Evolutionary conservation across 2,113 vertebrate species (phyloP).

Genomic region (Atractosteus spatula): DNA sequence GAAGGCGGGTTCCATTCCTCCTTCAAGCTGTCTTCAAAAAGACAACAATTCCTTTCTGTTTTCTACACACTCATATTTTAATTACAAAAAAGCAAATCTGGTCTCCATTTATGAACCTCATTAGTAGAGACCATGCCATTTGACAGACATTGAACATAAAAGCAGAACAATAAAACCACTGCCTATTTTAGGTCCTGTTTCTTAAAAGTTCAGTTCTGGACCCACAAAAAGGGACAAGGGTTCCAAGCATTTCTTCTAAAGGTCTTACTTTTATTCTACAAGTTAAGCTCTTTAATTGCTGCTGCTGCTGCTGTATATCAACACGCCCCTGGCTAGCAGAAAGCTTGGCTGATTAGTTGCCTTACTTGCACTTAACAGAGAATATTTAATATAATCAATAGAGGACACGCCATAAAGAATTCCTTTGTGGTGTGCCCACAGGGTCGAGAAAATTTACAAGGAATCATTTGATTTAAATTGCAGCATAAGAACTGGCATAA

Average conservation of each 20-base stretch:
- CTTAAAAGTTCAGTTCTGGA: constrained; percentile 43
- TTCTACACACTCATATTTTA: constrained; percentile 61
- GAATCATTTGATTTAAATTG: too few species aligned
- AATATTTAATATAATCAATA: too few species aligned
- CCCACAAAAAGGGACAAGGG: constrained; percentile 25
- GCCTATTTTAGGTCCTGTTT: constrained; percentile 53
- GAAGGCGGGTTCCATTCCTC: constrained; percentile 26
- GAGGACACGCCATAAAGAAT: too few species aligned
- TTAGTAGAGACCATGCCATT: constrained; percentile 63
- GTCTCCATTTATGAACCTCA: constrained; percentile 36
- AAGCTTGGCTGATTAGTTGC: too few species aligned
- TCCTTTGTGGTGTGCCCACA: too few species aligned
- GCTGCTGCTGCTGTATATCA: too few species aligned
- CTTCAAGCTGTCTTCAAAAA: constrained; percentile 50
- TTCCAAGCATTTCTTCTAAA: constrained; percentile 19
- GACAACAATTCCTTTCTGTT: constrained; percentile 43
- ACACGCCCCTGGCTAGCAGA: too few species aligned
- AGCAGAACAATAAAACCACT: constrained; percentile 70
- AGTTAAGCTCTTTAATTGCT: too few species aligned
- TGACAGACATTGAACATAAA: constrained; percentile 69
- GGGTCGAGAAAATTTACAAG: too few species aligned
- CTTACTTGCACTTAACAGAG: too few species aligned
- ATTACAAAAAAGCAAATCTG: constrained; percentile 44
- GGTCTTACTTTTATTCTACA: background rate
- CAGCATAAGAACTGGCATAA: too few species aligned